Evolutionary conservation across 2,888 invertebrate species (phyloP), one percentile per base, ranked within the genome.

Genomic region (Branchellion lobata): DNA sequence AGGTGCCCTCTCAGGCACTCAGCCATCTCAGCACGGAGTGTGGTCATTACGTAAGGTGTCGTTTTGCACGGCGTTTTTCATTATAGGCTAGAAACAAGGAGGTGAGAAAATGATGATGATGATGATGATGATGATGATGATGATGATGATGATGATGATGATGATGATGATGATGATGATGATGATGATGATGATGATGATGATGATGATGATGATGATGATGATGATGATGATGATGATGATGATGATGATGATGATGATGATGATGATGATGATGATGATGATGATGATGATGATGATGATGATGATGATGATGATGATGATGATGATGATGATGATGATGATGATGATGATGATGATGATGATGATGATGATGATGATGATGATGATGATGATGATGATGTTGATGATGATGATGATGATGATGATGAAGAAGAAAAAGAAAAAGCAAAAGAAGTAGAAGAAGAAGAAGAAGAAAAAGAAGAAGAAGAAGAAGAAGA

Each of bases 351-450:
- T 76, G 76, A 57, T 31, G 57, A 53, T 51, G 53, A 76, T 53
- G 76, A 29, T 31, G 76, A 27, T 76, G 57, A 51, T 76, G 76
- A 76, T 53, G 51, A 76, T 53, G 76, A 76, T 53, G 76, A 76
- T 51, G 76, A 76, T 53, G 76, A 76, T 53, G 76, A 53, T 76
- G 76, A 76, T 76, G 76, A 76, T 53, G 53, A 76, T 51, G 53
- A 53, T 53, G 53, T 2, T 76, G 76, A 31, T 27, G 1, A 33
- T 40, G 77, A 34, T 24, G 53, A 47, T 21, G 53, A 47, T 24
- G 31, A 47, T 47, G 57, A 53, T 31, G 31, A 75, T 31, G 53
- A 47, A 1, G 1, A 51, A 27, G 34, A 27, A n/a, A n/a, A 27
- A 8, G 34, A 75, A n/a, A n/a, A n/a, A n/a, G n/a, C 24, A 1